Percentiles rank a stretch among this genome's conserved stretches.
Conservation (phyloP, 2,113 vertebrate genomes). For the Takifugu flavidus region DNA sequence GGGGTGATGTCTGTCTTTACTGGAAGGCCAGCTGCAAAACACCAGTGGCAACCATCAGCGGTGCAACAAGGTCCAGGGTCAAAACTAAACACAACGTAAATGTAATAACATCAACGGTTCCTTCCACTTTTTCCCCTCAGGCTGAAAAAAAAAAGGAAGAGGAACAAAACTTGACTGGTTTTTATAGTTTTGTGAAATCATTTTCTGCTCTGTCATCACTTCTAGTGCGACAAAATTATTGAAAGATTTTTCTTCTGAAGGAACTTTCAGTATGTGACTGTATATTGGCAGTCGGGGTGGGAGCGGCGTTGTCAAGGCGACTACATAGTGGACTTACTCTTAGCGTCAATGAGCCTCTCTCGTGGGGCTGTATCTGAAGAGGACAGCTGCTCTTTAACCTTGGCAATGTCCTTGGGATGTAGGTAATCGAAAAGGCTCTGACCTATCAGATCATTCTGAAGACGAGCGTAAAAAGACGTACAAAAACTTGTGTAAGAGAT, state of each 20-base stretch:
- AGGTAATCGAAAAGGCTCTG: conserved; percentile 99
- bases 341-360: conserved; percentile 96
- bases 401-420: conserved; percentile 99
- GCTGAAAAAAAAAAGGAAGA: no score
- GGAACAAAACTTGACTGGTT: neutral
- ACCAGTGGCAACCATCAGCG: conserved; percentile 1
- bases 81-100: no score
- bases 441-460: conserved; percentile 93
- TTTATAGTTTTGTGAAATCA: neutral
- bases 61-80: neutral
- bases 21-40: conserved; percentile 88
- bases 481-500: neutral
- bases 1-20: conserved; percentile 97
- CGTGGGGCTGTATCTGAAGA: conserved; percentile 93
- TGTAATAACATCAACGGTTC: no score
- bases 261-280: no score
- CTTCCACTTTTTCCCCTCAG: no score
- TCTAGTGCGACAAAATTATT: no score
- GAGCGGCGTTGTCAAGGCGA: no score
- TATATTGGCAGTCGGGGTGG: no score
- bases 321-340: conserved; percentile 77
- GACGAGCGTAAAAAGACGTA: neutral
- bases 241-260: no score
- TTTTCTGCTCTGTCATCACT: no score
- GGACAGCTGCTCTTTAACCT: conserved; percentile 98